Conservation (phyloP, 2,113 vertebrate genomes). For the Dasyornis broadbenti region DNA sequence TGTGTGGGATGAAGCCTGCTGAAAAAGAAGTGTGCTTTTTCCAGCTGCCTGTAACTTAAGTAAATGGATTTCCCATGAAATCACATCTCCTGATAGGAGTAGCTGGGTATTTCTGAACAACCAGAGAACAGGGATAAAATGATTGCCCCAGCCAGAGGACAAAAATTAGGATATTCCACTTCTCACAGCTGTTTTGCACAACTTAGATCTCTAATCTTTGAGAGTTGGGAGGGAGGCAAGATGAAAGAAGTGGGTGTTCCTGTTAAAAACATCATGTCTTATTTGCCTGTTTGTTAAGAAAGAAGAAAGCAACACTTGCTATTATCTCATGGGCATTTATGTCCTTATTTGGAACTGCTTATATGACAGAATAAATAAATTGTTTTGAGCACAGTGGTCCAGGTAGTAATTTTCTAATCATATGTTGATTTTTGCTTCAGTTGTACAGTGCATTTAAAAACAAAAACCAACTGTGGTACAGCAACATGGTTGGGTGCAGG, state of each 20-base stretch:
- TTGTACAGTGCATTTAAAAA: background rate
- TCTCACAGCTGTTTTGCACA: background rate
- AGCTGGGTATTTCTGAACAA: background rate
- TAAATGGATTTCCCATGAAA: background rate
- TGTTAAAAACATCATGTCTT: background rate
- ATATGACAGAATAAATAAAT: constrained; percentile 40
- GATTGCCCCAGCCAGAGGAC: background rate
- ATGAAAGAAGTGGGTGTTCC: background rate
- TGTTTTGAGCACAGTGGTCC: background rate
- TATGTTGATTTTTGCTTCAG: background rate
- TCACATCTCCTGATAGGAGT: background rate
- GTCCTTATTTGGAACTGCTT: constrained; percentile 19
- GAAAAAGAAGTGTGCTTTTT: background rate
- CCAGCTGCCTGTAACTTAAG: background rate
- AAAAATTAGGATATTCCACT: background rate
- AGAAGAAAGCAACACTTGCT: background rate
- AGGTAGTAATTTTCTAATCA: background rate
- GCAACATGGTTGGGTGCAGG: background rate
- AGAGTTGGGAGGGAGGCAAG: background rate
- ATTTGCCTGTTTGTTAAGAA: constrained; percentile 7
- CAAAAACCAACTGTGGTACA: background rate
- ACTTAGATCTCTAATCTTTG: background rate
- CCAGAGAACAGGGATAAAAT: background rate
- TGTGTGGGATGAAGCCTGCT: background rate
- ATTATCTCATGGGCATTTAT: background rate